Percentiles rank a stretch among this genome's conserved stretches.
Evolutionary conservation across 2,888 invertebrate species (phyloP).

Genomic region (Biston betularia): DNA sequence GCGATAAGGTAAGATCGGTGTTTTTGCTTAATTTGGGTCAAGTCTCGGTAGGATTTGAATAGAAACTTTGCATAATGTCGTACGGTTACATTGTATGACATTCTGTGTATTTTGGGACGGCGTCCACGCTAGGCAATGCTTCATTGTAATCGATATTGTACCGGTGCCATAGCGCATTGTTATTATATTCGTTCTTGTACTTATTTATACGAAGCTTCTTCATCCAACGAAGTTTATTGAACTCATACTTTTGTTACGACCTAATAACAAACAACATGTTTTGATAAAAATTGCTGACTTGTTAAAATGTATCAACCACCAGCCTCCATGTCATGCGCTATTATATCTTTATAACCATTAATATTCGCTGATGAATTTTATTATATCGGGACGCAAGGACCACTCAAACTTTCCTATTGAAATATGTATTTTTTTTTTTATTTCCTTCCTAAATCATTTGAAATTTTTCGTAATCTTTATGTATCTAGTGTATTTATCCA

Average conservation of each 20-base stretch:
- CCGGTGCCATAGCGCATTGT: constrained; percentile 74
- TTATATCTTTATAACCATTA: constrained; percentile 37
- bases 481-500: constrained; percentile 50
- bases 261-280: constrained; percentile 37
- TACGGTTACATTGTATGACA: constrained; percentile 56
- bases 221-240: constrained; percentile 60
- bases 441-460: constrained; percentile 57
- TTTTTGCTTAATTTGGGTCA: constrained; percentile 74
- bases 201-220: constrained; percentile 67
- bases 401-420: constrained; percentile 91
- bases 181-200: constrained; percentile 52
- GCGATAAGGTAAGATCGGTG: constrained; percentile 78
- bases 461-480: constrained; percentile 56
- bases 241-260: constrained; percentile 28
- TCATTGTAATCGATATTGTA: constrained; percentile 74
- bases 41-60: constrained; percentile 61
- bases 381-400: constrained; percentile 88
- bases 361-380: constrained; percentile 50
- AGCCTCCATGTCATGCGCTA: constrained; percentile 30
- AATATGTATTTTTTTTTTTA: constrained; percentile 60
- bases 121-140: constrained; percentile 69
- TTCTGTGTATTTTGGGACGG: constrained; percentile 52
- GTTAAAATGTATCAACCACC: constrained; percentile 27
- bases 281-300: constrained; percentile 36
- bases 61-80: constrained; percentile 58